A percentile compares a stretch with the other conserved stretches of the same genome.
Conservation (phyloP, 1,140 invertebrate genomes). For the Amyelois transitella region DNA sequence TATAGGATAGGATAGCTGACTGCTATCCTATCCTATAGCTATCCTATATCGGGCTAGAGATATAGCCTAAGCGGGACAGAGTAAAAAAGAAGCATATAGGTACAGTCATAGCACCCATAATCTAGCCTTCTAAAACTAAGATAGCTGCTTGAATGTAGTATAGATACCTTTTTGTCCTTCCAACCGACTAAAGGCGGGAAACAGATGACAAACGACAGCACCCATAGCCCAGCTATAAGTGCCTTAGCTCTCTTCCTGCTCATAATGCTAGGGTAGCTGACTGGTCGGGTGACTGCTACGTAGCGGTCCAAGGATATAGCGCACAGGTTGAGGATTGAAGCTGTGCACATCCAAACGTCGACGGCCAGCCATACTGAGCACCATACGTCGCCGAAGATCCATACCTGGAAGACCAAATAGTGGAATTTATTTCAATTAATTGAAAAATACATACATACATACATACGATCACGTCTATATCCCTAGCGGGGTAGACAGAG, state of each 20-base stretch:
- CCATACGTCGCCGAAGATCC: conserved; percentile 95
- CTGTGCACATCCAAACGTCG: conserved; percentile 97
- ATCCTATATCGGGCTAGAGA: no score
- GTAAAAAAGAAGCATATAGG: no score
- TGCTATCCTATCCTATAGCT: no score
- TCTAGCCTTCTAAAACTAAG: no score
- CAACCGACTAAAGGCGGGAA: conserved; percentile 96
- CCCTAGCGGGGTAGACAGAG: no score
- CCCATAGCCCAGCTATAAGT: conserved; percentile 93
- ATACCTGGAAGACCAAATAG: conserved; percentile 78
- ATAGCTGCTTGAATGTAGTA: no score
- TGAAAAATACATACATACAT: no score
- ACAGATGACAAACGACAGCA: conserved; percentile 96
- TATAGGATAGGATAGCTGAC: no score
- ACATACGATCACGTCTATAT: no score
- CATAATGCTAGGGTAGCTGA: conserved; percentile 95
- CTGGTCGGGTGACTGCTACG: conserved; percentile 94
- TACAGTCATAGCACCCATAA: no score
- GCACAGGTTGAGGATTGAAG: conserved; percentile 97
- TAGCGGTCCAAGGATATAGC: conserved; percentile 96
- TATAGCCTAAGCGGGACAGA: no score
- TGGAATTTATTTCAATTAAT: no score
- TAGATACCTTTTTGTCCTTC: conserved; percentile 85
- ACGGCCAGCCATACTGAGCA: conserved; percentile 94
- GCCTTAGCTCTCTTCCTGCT: conserved; percentile 90